These are phyloP conservation scores for Chloroceryle inda DNA, from an alignment of 2,797 vertebrate genomes.

Conservation along the genomic window DNA sequence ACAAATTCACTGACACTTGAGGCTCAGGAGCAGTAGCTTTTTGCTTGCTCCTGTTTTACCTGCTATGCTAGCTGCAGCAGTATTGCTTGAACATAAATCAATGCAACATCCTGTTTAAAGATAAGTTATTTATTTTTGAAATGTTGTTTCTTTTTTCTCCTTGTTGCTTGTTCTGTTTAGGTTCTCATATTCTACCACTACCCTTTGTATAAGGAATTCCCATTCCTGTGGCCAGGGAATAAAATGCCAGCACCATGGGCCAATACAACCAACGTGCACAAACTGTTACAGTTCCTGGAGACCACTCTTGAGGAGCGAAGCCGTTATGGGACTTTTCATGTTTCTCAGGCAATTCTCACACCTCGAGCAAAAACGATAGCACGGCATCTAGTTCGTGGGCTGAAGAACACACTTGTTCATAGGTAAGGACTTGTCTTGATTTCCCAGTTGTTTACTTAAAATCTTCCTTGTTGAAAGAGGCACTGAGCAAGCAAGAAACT, in stretches of 20 bases:
- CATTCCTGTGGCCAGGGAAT: slow-evolving; percentile 92
- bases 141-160: background rate
- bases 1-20: background rate
- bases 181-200: slow-evolving; percentile 97
- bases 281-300: slow-evolving; percentile 93
- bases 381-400: slow-evolving; percentile 88
- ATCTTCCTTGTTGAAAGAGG: rapidly evolving
- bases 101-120: background rate
- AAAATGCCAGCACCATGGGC: slow-evolving; percentile 98
- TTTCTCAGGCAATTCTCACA: slow-evolving; percentile 97
- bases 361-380: slow-evolving; percentile 91
- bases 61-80: background rate
- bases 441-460: background rate
- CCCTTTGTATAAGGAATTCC: slow-evolving; percentile 80
- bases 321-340: slow-evolving; percentile 90
- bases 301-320: slow-evolving; percentile 89
- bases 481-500: background rate
- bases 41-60: background rate
- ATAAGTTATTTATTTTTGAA: background rate
- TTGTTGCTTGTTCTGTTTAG: slow-evolving; percentile 73
- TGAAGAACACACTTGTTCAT: slow-evolving; percentile 93
- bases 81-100: background rate
- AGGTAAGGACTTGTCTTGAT: slow-evolving; percentile 79
- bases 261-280: slow-evolving; percentile 92
- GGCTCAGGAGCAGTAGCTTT: background rate